Evolutionary conservation across 2,888 invertebrate genomes (phyloP).

Genomic region (Linnaemya tessellans): DNA sequence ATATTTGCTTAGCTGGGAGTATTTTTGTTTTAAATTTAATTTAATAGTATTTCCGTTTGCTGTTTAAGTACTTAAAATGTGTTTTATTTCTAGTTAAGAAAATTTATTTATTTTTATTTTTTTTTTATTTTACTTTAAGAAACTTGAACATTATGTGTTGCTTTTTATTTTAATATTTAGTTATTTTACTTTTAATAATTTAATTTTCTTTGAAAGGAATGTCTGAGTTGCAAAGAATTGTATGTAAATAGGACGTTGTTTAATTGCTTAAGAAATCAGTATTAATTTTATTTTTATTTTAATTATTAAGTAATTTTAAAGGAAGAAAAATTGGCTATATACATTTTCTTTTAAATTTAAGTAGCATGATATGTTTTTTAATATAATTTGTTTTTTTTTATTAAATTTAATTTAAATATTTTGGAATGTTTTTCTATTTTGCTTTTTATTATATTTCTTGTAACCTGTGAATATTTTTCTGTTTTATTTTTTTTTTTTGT

Average conservation of each 20-base stretch:
- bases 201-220: conserved; percentile 59
- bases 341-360: conserved; percentile 47
- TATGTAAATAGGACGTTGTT: conserved; percentile 31
- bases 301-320: conserved; percentile 9
- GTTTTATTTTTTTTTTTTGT: conserved; percentile 13
- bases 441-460: neutral
- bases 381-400: conserved; percentile 5
- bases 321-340: conserved; percentile 45
- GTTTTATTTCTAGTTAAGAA: conserved; percentile 51
- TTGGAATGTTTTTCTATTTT: conserved; percentile 55
- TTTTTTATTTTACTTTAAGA: no score
- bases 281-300: neutral
- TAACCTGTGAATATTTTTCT: conserved; percentile 44
- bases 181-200: neutral
- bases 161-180: neutral
- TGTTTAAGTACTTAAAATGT: conserved; percentile 57
- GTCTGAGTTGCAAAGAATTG: conserved; percentile 65
- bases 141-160: conserved; percentile 52
- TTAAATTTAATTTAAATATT: conserved; percentile 45
- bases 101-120: conserved; percentile 42
- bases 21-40: conserved; percentile 1
- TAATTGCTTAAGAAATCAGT: conserved; percentile 10
- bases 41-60: conserved; percentile 28
- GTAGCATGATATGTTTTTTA: conserved; percentile 66
- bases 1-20: neutral